These are phyloP conservation scores for Caenorhabditis wallacei DNA, from an alignment of 2,888 invertebrate genomes.

Conservation along the genomic window DNA sequence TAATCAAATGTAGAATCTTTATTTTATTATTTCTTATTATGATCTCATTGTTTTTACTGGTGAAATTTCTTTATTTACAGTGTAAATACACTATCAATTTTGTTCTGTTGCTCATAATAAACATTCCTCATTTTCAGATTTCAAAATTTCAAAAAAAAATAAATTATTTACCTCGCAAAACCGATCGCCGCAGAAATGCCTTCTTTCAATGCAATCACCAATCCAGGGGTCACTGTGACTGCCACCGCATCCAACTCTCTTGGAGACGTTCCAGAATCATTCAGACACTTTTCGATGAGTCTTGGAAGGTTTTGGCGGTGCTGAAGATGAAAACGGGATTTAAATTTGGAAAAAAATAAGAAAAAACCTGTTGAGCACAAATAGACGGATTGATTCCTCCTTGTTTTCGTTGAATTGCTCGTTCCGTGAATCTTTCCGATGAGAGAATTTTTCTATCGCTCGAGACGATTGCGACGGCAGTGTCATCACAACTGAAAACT, in stretches of 20 bases:
- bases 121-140: no score
- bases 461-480: slow-evolving; percentile 77
- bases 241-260: slow-evolving; percentile 78
- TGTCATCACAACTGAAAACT: slow-evolving; percentile 80
- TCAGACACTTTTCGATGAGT: slow-evolving; percentile 75
- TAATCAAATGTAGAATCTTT: neutral
- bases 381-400: slow-evolving; percentile 78
- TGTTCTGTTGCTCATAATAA: no score
- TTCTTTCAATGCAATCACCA: slow-evolving; percentile 81
- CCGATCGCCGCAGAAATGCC: slow-evolving; percentile 77
- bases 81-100: no score
- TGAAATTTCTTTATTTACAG: no score
- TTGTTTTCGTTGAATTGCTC: slow-evolving; percentile 59
- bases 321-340: no score
- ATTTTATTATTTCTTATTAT: neutral
- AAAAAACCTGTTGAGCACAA: slow-evolving; percentile 74
- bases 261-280: slow-evolving; percentile 53
- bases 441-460: slow-evolving; percentile 62
- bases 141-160: neutral
- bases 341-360: no score
- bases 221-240: slow-evolving; percentile 79
- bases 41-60: neutral
- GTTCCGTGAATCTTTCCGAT: slow-evolving; percentile 63
- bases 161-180: slow-evolving; percentile 73
- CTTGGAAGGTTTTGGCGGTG: slow-evolving; percentile 73